These are phyloP conservation scores for Autographa pulchrina DNA, from an alignment of 2,888 invertebrate genomes.

Conservation along the genomic window DNA sequence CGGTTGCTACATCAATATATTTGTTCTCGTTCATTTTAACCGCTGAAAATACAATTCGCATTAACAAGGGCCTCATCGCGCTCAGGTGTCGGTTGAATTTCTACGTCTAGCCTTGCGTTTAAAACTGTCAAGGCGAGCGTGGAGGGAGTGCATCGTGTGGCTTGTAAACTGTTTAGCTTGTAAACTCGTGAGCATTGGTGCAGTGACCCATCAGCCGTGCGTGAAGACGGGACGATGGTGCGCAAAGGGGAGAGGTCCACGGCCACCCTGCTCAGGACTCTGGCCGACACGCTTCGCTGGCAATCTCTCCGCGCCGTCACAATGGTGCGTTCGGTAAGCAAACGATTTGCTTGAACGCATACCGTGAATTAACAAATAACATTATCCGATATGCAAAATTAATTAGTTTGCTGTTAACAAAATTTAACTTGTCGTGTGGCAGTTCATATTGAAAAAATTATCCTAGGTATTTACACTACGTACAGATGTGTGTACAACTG, in stretches of 20 bases:
- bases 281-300: conserved; percentile 85
- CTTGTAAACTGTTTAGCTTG: conserved; percentile 67
- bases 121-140: conserved; percentile 72
- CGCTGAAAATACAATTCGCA: conserved; percentile 64
- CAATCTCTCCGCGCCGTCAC: conserved; percentile 79
- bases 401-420: conserved; percentile 13
- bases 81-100: conserved; percentile 57
- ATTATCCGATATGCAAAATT: conserved; percentile 18
- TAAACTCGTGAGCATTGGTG: conserved; percentile 74
- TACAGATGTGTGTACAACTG: conserved; percentile 52
- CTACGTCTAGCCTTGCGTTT: conserved; percentile 70
- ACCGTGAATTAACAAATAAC: conserved; percentile 31
- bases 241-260: conserved; percentile 84
- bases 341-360: conserved; percentile 55
- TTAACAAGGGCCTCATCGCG: conserved; percentile 63
- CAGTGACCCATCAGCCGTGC: conserved; percentile 86
- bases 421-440: conserved; percentile 12
- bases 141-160: conserved; percentile 62
- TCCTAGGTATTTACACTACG: conserved; percentile 45
- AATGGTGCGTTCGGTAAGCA: conserved; percentile 78
- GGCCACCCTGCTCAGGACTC: conserved; percentile 83
- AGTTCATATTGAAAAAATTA: conserved; percentile 44
- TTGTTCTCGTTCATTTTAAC: conserved; percentile 68
- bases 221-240: conserved; percentile 86
- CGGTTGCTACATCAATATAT: conserved; percentile 81